These are phyloP conservation scores for Ceratothoa steindachneri DNA, from an alignment of 2,888 invertebrate genomes.

Conservation along the genomic window DNA sequence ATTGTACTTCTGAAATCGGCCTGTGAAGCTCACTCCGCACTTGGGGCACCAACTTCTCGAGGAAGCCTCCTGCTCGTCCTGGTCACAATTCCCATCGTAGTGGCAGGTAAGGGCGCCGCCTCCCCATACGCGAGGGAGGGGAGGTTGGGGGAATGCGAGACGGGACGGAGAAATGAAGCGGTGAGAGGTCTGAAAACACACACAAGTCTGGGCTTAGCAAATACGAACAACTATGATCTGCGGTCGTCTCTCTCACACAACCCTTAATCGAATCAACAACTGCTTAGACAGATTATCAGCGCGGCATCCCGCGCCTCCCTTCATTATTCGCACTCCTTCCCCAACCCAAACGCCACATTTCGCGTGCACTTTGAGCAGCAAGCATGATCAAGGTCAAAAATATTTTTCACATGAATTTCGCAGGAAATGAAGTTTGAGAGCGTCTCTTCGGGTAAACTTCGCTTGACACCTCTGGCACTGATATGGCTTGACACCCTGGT, in stretches of 20 bases:
- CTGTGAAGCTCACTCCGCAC: neutral
- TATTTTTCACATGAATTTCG: neutral
- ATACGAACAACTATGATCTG: neutral
- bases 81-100: neutral
- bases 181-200: neutral
- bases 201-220: no score
- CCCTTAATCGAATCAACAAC: no score
- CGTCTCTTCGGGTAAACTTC: conserved; percentile 34
- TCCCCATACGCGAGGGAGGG: neutral
- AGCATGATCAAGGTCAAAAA: no score
- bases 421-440: conserved; percentile 34
- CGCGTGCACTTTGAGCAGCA: no score
- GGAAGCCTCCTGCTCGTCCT: neutral
- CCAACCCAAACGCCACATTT: no score
- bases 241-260: no score
- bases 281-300: no score
- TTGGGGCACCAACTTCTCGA: neutral
- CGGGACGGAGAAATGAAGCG: neutral
- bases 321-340: no score
- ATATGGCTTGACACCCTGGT: conserved; percentile 36
- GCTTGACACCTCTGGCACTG: conserved; percentile 37
- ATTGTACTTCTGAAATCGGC: conserved; percentile 1
- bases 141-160: no score
- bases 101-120: no score
- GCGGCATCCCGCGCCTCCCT: no score